These are phyloP conservation scores for Cassiopea andromeda DNA, from an alignment of 30 jellyfish, hydroid and myxozoan genomes.

Conservation along the genomic window DNA sequence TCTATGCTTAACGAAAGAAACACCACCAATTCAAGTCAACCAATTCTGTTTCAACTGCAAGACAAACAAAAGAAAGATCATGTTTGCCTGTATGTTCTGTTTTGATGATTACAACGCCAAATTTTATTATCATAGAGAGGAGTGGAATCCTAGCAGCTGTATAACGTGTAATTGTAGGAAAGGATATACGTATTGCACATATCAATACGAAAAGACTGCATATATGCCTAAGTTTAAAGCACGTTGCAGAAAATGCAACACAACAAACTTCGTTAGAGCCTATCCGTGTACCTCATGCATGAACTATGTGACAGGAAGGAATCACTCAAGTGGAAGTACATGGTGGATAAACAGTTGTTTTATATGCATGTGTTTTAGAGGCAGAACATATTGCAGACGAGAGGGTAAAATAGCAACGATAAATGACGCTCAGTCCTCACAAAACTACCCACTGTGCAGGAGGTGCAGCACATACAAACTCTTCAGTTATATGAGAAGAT, in stretches of 20 bases:
- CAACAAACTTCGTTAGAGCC: neutral
- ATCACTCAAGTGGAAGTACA: neutral
- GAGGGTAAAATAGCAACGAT: neutral
- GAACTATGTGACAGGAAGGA: neutral
- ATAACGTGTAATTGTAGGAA: neutral
- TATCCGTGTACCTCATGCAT: constrained; percentile 11
- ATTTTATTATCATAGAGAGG: neutral
- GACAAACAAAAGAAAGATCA: neutral
- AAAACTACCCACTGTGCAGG: neutral
- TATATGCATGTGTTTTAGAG: constrained; percentile 26
- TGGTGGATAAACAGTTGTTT: constrained; percentile 37
- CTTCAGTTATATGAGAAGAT: neutral
- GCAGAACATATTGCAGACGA: constrained; percentile 21
- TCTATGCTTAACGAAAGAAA: neutral
- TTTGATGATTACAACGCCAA: neutral
- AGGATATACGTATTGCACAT: neutral
- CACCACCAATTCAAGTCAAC: neutral
- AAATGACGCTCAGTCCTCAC: neutral
- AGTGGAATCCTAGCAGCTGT: constrained; percentile 26
- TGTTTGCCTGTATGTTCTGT: constrained; percentile 14
- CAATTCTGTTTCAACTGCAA: constrained; percentile 26
- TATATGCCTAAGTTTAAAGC: neutral
- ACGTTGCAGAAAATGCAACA: neutral
- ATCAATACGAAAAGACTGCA: neutral
- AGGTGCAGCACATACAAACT: neutral